Conservation (phyloP, 2,797 vertebrate species). For the Enoplosus armatus region DNA sequence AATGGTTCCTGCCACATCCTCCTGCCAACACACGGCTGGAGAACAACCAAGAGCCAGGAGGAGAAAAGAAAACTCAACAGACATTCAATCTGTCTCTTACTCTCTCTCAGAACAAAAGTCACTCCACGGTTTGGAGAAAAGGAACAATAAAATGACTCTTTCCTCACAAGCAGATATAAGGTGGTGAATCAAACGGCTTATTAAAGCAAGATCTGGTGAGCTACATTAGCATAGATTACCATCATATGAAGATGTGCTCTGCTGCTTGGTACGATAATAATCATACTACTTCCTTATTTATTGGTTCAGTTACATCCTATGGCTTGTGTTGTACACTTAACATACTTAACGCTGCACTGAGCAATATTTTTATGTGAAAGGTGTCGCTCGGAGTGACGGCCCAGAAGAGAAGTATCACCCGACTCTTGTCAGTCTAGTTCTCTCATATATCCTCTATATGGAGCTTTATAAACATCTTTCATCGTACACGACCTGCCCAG, state of each 20-base stretch:
- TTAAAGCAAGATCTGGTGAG: background rate
- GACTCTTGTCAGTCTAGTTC: background rate
- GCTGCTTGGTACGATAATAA: background rate
- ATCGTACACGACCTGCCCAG: background rate
- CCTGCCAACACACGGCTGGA: conserved; percentile 75
- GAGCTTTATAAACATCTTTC: background rate
- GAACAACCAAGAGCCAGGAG: conserved; percentile 70
- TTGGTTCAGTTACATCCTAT: background rate
- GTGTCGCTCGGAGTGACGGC: background rate
- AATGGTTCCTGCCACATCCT: conserved; percentile 79
- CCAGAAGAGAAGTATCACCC: background rate
- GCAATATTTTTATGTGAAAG: background rate
- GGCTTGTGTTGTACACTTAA: background rate
- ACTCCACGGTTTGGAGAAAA: conserved; percentile 13
- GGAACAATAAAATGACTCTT: conserved; percentile 32
- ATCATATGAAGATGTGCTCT: background rate
- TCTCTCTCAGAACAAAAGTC: conserved; percentile 49
- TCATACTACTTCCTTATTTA: background rate
- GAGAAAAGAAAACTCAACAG: conserved; percentile 71
- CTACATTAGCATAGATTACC: background rate
- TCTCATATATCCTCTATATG: background rate
- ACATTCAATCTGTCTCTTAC: conserved; percentile 51
- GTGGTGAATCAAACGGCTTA: background rate
- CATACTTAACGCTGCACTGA: background rate
- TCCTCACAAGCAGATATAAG: background rate